Conservation (phyloP, 2,888 invertebrate species). For the Gryllus longicercus region DNA sequence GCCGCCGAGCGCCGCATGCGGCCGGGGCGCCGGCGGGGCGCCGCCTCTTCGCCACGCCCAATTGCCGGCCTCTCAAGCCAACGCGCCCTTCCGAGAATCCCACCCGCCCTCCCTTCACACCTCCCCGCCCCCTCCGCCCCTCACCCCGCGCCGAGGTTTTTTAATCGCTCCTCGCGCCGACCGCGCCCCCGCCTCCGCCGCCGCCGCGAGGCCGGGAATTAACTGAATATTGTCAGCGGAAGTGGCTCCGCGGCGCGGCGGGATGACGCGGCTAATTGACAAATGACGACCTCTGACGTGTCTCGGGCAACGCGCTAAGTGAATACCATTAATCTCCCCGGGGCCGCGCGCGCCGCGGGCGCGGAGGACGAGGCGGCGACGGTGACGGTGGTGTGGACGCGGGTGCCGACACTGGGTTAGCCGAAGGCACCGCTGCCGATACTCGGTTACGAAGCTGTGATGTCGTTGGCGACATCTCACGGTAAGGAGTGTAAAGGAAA, state of each 20-base stretch:
- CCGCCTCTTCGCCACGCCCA: not conserved
- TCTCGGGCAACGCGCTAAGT: not conserved
- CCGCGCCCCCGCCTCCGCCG: not conserved
- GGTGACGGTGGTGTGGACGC: not conserved
- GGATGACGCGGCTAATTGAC: constrained; percentile 8
- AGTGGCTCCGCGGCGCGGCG: not conserved
- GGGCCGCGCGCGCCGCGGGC: not conserved
- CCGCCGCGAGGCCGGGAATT: not conserved
- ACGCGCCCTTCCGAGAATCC: not conserved
- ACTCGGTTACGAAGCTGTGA: no score
- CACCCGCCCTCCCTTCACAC: not conserved
- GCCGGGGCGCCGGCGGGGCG: not conserved
- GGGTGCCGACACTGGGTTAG: not conserved
- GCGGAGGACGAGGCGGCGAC: not conserved
- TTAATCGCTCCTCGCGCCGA: not conserved
- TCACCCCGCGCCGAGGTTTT: not conserved
- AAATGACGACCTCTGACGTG: constrained; percentile 5
- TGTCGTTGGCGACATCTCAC: no score
- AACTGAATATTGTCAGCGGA: constrained; percentile 6
- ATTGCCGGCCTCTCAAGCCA: not conserved
- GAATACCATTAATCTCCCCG: constrained; percentile 3
- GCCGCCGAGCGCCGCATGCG: not conserved
- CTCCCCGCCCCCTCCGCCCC: not conserved
- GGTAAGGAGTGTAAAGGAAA: no score
- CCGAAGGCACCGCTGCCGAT: no score